Evolutionary conservation across 1,140 invertebrate species (phyloP), one percentile per base, ranked within the genome.

Genomic region (Trichoplusia ni): DNA sequence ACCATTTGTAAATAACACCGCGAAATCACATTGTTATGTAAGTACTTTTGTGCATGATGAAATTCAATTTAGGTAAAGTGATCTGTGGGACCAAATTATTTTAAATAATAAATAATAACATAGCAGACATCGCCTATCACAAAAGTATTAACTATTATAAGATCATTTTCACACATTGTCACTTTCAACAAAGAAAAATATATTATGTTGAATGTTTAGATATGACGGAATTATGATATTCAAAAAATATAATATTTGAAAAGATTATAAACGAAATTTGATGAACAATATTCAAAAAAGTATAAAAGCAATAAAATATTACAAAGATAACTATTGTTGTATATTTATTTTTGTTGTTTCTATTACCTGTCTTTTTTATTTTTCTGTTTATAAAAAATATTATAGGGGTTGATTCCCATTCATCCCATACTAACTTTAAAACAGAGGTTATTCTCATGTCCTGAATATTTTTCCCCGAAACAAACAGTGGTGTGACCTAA

Each of bases 231-330:
- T 27, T 4, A 27, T 27, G 3, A 7, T 27, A 2, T 18, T 19
- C 7, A 19, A 51, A 35, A 33, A 19, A 19, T 19, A 13, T 51
- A 7, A 40, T 42, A 44, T 46, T 19, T 38, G 18, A 51, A 51
- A 61, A 61, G 19, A 62, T 62, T 21, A 37, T 29, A 29, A 46
- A 62, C 16, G 49, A 46, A 47, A 37, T 33, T 40, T 51, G 47
- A 51, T 51, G 46, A 62, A 46, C n/a, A 47, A 29, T 51, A 51
- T 25, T 8, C 11, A 40, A 56, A 38, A 56, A 18, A 56, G 16
- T 64, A 56, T 37, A 64, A 47, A 54, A 56, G 49, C 40, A 56
- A 51, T 51, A 51, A 51, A 51, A 33, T 19, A 51, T 51, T 51
- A 35, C 18, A 21, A 51, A 33, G 29, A 35, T 33, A 19, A 14